Evolutionary conservation across 2,888 invertebrate species (phyloP), one percentile per base, ranked within the genome.

Genomic region (Molorchus minor): DNA sequence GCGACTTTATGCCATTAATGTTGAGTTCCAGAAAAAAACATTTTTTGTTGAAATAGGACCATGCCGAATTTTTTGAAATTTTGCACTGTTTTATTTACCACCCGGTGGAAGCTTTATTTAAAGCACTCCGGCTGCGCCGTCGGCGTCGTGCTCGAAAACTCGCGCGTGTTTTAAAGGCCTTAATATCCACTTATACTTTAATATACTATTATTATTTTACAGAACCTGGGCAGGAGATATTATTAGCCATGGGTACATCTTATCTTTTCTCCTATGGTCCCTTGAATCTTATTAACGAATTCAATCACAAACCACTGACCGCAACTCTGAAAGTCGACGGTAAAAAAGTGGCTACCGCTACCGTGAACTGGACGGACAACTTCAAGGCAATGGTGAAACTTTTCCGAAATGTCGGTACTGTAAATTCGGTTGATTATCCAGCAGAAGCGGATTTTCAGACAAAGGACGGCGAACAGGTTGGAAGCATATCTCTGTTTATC

Each of bases 251-350:
- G 79, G 86, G 77, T 4, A 85, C 84, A 80, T 85, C 86, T 0
- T 82, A 80, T 68, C 68, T 86, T 15, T 86, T 86, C 52, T 79
- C 84, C 3, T 81, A 82, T 16, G 82, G 80, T 49, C 80, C 84
- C 2, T 82, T 83, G 35, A 81, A 81, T 1, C 73, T 86, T 10
- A 74, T 83, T 0, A 74, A 79, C 64, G 80, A 79, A 25, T 72
- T 86, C 3, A 79, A 79, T 35, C 80, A 79, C 45, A 82, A 81
- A 65, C 84, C 85, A n/a, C 67, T 86, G 44, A 81, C 83, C 71
- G 75, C 86, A 29, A 81, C 81, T 65, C 77, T 86, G 4, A 82
- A 80, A 78, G 81, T 82, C 16, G 83, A 83, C 47, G 81, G 82
- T 49, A 81, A 82, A 73, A 69, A 72, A 0, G 72, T 85, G 13